Conservation (phyloP, 2,113 vertebrate species). For the Planiliza haematocheilus region DNA sequence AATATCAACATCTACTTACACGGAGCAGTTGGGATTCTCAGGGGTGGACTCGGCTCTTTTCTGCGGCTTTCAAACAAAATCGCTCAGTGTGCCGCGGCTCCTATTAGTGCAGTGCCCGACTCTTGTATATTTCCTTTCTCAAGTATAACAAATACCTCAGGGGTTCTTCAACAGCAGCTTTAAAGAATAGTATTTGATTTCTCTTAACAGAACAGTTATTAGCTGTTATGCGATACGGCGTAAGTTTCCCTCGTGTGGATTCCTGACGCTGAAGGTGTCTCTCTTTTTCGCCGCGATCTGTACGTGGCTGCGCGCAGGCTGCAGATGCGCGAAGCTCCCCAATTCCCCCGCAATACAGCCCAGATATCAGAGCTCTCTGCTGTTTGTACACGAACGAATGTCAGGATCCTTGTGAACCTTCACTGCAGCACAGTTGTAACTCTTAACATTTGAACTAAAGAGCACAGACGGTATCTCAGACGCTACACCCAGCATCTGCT, state of each 20-base stretch:
- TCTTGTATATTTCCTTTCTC: conserved; percentile 56
- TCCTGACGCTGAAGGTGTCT: conserved; percentile 14
- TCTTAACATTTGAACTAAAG: neutral
- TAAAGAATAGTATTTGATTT: conserved; percentile 51
- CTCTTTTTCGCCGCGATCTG: conserved; percentile 38
- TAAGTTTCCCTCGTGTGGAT: conserved; percentile 40
- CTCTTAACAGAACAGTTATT: conserved; percentile 44
- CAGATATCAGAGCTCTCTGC: conserved; percentile 8
- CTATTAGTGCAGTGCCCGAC: conserved; percentile 26
- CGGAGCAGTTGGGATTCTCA: conserved; percentile 49
- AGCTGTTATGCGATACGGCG: conserved; percentile 34
- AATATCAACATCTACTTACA: conserved; percentile 64
- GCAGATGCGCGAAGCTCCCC: conserved; percentile 2
- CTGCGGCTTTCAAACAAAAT: conserved; percentile 66
- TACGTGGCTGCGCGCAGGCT: conserved; percentile 18
- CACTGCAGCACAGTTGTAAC: neutral
- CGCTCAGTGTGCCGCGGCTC: conserved; percentile 50
- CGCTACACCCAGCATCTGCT: too few relatives aligned
- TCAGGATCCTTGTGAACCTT: conserved; percentile 13
- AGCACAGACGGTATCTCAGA: too few relatives aligned
- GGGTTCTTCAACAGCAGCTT: conserved; percentile 41
- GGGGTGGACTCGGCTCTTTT: conserved; percentile 61
- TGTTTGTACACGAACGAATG: conserved; percentile 34
- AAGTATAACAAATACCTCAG: conserved; percentile 63
- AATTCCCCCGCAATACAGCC: conserved; percentile 31